A percentile compares a stretch with the other conserved stretches of the same genome.
Evolutionary conservation across 2,113 vertebrate genomes (phyloP).

Genomic region (Tympanuchus pallidicinctus): DNA sequence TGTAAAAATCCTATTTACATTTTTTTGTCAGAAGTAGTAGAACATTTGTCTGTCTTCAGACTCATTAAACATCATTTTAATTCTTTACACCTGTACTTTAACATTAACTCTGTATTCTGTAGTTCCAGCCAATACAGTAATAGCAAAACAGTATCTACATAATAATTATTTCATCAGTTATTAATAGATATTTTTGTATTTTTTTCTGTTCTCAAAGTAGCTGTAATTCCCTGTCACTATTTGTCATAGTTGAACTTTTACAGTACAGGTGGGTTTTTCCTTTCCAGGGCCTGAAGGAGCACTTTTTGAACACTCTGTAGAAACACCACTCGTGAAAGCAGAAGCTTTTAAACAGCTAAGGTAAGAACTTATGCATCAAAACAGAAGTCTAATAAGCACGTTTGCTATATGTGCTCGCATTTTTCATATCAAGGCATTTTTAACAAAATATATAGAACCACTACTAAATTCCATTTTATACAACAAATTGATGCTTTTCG

Average conservation of each 20-base stretch:
- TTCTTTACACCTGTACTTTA: not conserved
- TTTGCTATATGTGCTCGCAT: not conserved
- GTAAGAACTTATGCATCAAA: conserved; percentile 74
- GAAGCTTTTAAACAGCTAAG: conserved; percentile 88
- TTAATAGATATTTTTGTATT: not conserved
- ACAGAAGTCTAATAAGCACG: not conserved
- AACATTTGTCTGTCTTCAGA: not conserved
- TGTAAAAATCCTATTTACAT: not conserved
- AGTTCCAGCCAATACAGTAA: not conserved
- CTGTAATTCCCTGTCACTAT: not conserved
- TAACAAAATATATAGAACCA: not conserved
- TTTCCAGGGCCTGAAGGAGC: conserved; percentile 91
- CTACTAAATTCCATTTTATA: not conserved
- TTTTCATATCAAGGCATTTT: not conserved
- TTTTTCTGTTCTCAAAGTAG: not conserved
- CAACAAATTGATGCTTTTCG: not conserved
- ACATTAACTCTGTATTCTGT: not conserved
- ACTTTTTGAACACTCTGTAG: conserved; percentile 95
- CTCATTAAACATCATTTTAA: not conserved
- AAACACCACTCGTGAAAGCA: conserved; percentile 88
- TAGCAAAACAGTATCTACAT: not conserved
- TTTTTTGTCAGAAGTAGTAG: not conserved
- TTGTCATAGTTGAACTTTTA: not conserved
- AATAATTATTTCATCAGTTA: not conserved
- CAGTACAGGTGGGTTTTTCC: not conserved